These are phyloP conservation scores for Apodemia mormo DNA, from an alignment of 2,888 invertebrate genomes.

Conservation along the genomic window DNA sequence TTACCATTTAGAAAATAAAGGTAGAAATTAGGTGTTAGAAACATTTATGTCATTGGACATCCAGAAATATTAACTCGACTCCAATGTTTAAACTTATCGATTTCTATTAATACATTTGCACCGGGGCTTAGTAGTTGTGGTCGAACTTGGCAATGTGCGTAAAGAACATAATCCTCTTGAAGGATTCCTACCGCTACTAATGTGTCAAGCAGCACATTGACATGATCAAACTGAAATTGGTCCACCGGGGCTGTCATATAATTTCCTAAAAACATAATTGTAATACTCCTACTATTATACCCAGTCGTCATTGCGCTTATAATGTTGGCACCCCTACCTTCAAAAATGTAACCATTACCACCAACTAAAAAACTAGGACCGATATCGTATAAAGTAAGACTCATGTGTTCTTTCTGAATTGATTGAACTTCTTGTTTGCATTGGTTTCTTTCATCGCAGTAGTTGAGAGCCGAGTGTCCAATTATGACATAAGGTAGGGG, in stretches of 20 bases:
- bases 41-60: constrained; percentile 37
- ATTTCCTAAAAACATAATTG: constrained; percentile 66
- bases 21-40: too few relatives aligned
- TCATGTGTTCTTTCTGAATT: constrained; percentile 56
- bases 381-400: constrained; percentile 54
- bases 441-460: constrained; percentile 49
- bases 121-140: constrained; percentile 54
- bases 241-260: constrained; percentile 46
- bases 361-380: constrained; percentile 66
- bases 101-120: constrained; percentile 45
- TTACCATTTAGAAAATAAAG: too few relatives aligned
- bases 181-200: constrained; percentile 51
- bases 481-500: constrained; percentile 58
- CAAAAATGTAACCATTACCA: constrained; percentile 61
- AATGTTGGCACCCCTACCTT: constrained; percentile 66
- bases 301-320: constrained; percentile 53
- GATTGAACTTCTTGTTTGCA: constrained; percentile 54
- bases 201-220: constrained; percentile 50
- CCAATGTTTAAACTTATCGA: constrained; percentile 56
- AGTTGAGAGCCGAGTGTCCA: constrained; percentile 55
- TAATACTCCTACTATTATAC: constrained; percentile 55
- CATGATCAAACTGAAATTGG: constrained; percentile 53
- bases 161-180: constrained; percentile 49
- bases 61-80: constrained; percentile 41
- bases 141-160: constrained; percentile 58